phyloP scores from a whole-genome alignment of 2,888 invertebrate genomes.

The Drosophila silvestris region DNA sequence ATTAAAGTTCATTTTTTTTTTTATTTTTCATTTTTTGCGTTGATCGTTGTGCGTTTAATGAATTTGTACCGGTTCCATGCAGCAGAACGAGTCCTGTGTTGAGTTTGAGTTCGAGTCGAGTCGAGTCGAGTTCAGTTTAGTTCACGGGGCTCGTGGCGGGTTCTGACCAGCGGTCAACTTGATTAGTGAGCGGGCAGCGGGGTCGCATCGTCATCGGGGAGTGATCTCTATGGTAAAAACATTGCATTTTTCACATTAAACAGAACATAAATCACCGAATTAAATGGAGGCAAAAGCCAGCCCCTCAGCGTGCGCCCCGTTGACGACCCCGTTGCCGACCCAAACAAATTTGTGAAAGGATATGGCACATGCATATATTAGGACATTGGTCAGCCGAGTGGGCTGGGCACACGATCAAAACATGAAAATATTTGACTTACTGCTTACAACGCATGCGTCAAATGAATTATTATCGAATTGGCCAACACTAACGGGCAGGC shows the following conservation, averaged over 20 bases:
- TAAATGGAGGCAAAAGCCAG: slow-evolving; percentile 67
- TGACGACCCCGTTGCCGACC: slow-evolving; percentile 29
- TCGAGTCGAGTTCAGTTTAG: slow-evolving; percentile 6
- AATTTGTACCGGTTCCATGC: slow-evolving; percentile 64
- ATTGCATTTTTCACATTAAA: slow-evolving; percentile 82
- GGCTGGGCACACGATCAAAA: slow-evolving; percentile 82
- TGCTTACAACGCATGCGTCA: slow-evolving; percentile 65
- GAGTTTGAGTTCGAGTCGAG: slow-evolving; percentile 11
- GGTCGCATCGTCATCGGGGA: slow-evolving; percentile 73
- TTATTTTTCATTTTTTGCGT: slow-evolving; percentile 4
- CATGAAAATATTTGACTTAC: slow-evolving; percentile 83
- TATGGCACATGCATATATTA: slow-evolving; percentile 19
- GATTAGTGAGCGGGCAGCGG: slow-evolving; percentile 75
- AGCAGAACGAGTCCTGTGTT: slow-evolving; percentile 1
- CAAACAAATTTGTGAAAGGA: slow-evolving; percentile 62
- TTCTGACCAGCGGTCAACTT: slow-evolving; percentile 82
- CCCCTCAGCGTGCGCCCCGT: slow-evolving; percentile 38
- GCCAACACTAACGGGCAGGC: slow-evolving; percentile 9
- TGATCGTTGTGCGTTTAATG: slow-evolving; percentile 77
- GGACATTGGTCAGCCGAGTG: slow-evolving; percentile 59
- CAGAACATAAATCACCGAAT: slow-evolving; percentile 83
- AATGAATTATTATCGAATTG: slow-evolving; percentile 77
- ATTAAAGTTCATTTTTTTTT: slow-evolving; percentile 67
- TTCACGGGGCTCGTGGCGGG: slow-evolving; percentile 18
- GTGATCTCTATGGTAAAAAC: slow-evolving; percentile 84